These are phyloP conservation scores for Caenorhabditis japonica DNA, from an alignment of 2,888 invertebrate species.

Conservation along the genomic window DNA sequence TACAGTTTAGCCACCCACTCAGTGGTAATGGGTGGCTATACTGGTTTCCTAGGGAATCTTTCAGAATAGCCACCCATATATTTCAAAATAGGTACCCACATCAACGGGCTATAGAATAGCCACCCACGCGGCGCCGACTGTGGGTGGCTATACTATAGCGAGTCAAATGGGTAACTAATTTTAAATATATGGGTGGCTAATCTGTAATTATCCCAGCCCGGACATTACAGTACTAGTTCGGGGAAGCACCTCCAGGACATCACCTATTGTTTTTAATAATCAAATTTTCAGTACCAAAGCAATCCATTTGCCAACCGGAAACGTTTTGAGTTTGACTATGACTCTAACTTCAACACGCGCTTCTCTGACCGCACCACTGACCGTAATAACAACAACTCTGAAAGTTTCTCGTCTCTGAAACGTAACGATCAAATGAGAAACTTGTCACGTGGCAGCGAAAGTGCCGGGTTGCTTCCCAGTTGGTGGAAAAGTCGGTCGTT, in stretches of 20 bases:
- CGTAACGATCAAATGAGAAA: constrained; percentile 9
- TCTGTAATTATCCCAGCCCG: no score
- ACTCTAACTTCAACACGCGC: constrained; percentile 2
- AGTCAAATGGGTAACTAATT: no score
- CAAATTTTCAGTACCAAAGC: constrained; percentile 21
- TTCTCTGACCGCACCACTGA: constrained; percentile 8
- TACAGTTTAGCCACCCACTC: no score
- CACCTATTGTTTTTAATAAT: neutral
- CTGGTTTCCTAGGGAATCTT: no score
- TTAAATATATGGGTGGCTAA: no score
- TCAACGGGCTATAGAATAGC: no score
- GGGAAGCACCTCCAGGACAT: neutral
- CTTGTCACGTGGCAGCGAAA: constrained; percentile 18
- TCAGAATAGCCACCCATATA: no score
- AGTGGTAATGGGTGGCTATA: no score
- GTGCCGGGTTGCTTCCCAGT: constrained; percentile 27
- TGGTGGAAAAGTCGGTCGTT: constrained; percentile 46
- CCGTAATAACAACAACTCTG: constrained; percentile 23
- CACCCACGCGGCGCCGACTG: no score
- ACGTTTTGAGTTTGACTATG: constrained; percentile 22
- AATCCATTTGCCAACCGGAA: constrained; percentile 49
- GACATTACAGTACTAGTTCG: no score
- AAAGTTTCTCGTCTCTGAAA: constrained; percentile 22
- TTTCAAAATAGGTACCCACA: no score
- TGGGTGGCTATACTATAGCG: no score